Percentiles rank a stretch among this genome's conserved stretches.
phyloP scores from a whole-genome alignment of 2,888 invertebrate genomes.

The Crossocerus cetratus region DNA sequence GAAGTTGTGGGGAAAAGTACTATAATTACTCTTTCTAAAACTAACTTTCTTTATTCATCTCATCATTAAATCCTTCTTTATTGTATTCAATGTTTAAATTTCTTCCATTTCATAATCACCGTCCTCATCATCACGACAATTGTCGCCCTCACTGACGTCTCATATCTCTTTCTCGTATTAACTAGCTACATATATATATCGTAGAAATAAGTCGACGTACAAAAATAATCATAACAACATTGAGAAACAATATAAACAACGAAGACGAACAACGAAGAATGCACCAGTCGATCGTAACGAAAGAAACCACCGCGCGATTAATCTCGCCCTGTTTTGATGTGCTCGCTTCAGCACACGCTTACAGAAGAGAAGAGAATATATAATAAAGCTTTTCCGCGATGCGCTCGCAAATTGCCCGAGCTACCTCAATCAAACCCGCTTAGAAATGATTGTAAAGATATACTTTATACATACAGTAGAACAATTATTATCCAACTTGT shows the following conservation, averaged over 20 bases:
- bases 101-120: constrained; percentile 31
- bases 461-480: constrained; percentile 31
- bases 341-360: constrained; percentile 19
- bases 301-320: constrained; percentile 16
- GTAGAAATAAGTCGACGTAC: constrained; percentile 44
- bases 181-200: constrained; percentile 47
- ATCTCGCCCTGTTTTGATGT: constrained; percentile 15
- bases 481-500: constrained; percentile 47
- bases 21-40: constrained; percentile 51
- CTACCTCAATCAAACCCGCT: background rate
- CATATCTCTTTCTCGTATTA: constrained; percentile 36
- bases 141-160: background rate
- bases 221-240: constrained; percentile 51
- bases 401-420: background rate
- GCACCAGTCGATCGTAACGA: constrained; percentile 44
- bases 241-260: constrained; percentile 52
- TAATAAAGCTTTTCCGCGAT: background rate
- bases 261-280: constrained; percentile 48
- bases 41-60: constrained; percentile 59
- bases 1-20: too few relatives aligned
- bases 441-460: constrained; percentile 28
- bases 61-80: constrained; percentile 52
- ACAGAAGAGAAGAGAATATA: constrained; percentile 35
- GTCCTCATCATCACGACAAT: background rate
- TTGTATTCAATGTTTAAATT: constrained; percentile 56